A percentile compares a stretch with the other conserved stretches of the same genome.
phyloP scores from a whole-genome alignment of 2,113 vertebrate species.

The Phoenicopterus ruber region DNA sequence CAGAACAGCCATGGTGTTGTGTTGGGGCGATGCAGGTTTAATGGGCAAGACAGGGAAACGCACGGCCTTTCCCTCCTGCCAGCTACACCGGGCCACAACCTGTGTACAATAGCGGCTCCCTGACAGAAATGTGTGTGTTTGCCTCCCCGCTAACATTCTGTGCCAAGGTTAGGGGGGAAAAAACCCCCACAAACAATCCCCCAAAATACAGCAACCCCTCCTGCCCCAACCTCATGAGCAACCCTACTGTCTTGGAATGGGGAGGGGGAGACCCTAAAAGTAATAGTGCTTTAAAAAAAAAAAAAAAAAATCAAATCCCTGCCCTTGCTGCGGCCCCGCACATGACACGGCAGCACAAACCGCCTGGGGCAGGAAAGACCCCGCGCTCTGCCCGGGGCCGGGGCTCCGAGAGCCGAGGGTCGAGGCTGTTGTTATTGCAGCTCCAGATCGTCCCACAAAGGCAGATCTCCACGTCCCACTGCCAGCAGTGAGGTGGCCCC shows the following conservation, averaged over 20 bases:
- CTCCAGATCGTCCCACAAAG: background rate
- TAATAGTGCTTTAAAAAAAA: background rate
- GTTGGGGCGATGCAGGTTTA: background rate
- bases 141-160: background rate
- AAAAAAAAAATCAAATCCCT: rapidly evolving
- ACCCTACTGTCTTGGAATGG: background rate
- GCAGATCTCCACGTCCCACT: background rate
- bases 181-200: background rate
- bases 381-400: rapidly evolving
- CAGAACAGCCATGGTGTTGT: background rate
- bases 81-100: background rate
- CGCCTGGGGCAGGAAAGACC: background rate
- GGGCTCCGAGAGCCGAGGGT: background rate
- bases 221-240: background rate
- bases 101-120: background rate
- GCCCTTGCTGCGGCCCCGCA: background rate
- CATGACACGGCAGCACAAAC: background rate
- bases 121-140: background rate
- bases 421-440: background rate
- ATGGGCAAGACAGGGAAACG: background rate
- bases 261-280: background rate
- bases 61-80: background rate
- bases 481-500: background rate
- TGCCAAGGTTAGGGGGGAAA: background rate
- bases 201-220: background rate